Conservation (phyloP, 2,888 invertebrate species). For the Hirudinaria manillensis region DNA sequence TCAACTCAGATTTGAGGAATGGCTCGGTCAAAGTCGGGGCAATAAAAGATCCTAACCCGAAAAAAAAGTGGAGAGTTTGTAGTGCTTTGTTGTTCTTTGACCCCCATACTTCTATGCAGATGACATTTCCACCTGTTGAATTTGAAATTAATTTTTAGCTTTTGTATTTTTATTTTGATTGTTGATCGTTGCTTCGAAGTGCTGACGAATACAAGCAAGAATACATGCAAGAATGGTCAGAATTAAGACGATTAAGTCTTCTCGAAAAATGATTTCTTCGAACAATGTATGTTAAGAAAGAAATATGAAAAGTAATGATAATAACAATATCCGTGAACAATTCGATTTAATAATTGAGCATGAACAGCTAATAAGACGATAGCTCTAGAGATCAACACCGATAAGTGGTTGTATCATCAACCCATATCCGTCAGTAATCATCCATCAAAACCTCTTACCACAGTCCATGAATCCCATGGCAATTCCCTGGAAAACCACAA, state of each 20-base stretch:
- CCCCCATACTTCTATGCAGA: slow-evolving; percentile 53
- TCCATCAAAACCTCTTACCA: slow-evolving; percentile 40
- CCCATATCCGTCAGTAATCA: not conserved
- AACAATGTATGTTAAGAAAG: no score
- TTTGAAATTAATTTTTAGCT: slow-evolving; percentile 12
- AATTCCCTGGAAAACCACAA: slow-evolving; percentile 52
- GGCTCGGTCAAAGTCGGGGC: slow-evolving; percentile 55
- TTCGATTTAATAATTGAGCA: no score
- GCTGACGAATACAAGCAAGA: no score
- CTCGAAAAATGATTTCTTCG: no score
- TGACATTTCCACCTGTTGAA: slow-evolving; percentile 54
- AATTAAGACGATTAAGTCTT: no score
- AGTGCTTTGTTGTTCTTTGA: slow-evolving; percentile 54
- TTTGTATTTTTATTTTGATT: not conserved
- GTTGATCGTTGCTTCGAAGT: not conserved
- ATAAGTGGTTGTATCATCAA: not conserved
- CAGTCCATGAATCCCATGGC: slow-evolving; percentile 54
- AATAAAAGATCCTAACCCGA: slow-evolving; percentile 56
- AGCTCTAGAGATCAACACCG: no score
- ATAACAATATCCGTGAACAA: no score
- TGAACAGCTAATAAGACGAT: no score
- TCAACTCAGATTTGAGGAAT: slow-evolving; percentile 42
- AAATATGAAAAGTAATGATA: no score
- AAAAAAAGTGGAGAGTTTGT: slow-evolving; percentile 56
- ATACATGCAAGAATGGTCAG: no score